Evolutionary conservation across 2,888 invertebrate genomes (phyloP).

Genomic region (Caprella mutica): DNA sequence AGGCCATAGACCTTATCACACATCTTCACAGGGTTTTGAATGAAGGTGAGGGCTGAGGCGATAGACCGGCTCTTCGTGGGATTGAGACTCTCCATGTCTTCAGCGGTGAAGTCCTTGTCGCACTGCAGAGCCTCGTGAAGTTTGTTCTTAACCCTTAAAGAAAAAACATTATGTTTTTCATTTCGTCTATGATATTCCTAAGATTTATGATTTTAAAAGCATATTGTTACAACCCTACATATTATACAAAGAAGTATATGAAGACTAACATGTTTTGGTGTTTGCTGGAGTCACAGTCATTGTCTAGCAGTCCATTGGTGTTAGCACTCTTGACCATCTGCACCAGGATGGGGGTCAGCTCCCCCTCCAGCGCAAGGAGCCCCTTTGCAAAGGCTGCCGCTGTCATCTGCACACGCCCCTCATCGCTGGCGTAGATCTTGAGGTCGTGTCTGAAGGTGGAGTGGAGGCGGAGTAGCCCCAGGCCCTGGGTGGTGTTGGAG

Average conservation of each 20-base stretch:
- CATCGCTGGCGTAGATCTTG: conserved; percentile 99
- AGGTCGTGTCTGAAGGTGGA: conserved; percentile 97
- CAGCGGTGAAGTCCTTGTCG: conserved; percentile 70
- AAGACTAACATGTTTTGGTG: conserved; percentile 76
- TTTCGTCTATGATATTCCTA: too few relatives aligned
- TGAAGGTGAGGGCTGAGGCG: conserved; percentile 78
- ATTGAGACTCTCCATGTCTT: conserved; percentile 76
- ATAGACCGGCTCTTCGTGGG: conserved; percentile 88
- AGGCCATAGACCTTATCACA: conserved; percentile 80
- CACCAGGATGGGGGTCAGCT: conserved; percentile 93
- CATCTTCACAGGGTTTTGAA: conserved; percentile 87
- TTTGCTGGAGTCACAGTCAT: conserved; percentile 93
- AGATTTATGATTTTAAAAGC: too few relatives aligned
- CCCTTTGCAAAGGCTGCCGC: conserved; percentile 99
- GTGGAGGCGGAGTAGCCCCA: conserved; percentile 86
- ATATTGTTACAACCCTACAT: too few relatives aligned
- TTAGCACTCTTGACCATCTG: conserved; percentile 98
- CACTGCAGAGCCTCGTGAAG: conserved; percentile 85
- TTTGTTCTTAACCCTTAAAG: conserved; percentile 90
- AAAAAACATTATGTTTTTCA: background rate
- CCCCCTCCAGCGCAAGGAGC: conserved; percentile 89
- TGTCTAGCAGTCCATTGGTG: conserved; percentile 81
- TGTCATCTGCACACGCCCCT: conserved; percentile 99
- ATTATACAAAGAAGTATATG: background rate
- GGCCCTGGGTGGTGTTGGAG: conserved; percentile 60